Conservation (phyloP, 2,797 vertebrate species). For the Alcedo quadribrachys region DNA sequence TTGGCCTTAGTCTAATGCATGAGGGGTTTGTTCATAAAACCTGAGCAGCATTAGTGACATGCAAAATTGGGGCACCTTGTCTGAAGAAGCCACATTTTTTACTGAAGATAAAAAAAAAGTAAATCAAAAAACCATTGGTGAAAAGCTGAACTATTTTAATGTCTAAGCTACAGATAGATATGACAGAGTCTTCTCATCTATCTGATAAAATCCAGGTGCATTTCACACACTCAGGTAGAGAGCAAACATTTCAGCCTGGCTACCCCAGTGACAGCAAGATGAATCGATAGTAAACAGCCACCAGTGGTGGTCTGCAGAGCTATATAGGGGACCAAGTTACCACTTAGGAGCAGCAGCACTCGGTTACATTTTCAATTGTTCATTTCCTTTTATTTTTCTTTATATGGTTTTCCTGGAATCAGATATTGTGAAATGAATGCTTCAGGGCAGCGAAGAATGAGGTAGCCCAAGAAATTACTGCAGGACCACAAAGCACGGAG, state of each 20-base stretch:
- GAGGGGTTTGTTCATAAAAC: neutral
- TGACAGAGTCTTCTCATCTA: neutral
- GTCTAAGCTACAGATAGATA: neutral
- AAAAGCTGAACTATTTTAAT: neutral
- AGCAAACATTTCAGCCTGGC: neutral
- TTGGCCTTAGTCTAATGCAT: neutral
- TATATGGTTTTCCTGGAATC: neutral
- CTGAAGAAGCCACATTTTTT: neutral
- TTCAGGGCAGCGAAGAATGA: neutral
- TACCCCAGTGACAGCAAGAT: neutral
- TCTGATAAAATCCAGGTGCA: neutral
- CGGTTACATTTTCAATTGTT: rapidly evolving
- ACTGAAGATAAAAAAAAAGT: neutral
- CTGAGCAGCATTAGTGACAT: neutral
- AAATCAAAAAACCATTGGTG: neutral
- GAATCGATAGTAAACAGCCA: neutral
- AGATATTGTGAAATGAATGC: neutral
- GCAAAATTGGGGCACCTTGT: neutral
- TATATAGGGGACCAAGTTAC: neutral
- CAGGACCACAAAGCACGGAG: neutral
- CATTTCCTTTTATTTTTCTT: neutral
- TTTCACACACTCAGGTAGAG: neutral
- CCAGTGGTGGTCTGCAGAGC: neutral
- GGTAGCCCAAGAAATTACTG: neutral
- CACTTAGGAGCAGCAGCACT: neutral